Conservation (phyloP, 2,888 invertebrate species). For the Zhuqinia jingwanae region DNA sequence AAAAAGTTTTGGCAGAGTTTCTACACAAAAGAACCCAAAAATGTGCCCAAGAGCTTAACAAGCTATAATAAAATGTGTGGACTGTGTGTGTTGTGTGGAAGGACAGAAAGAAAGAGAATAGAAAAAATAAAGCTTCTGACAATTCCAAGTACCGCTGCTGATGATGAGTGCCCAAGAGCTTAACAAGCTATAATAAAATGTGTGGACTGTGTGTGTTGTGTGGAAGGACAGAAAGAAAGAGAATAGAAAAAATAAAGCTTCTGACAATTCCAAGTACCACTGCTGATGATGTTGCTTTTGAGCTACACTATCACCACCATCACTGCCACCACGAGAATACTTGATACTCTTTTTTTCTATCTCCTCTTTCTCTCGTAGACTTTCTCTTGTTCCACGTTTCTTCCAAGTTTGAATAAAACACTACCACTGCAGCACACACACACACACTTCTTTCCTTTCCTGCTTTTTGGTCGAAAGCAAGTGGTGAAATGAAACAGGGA, state of each 20-base stretch:
- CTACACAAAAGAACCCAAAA: constrained; percentile 39
- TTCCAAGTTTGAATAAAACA: constrained; percentile 22
- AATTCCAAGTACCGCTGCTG: not conserved
- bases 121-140: not conserved
- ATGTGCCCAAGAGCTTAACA: constrained; percentile 53
- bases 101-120: no score
- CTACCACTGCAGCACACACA: not conserved
- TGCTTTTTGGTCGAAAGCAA: constrained; percentile 48
- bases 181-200: constrained; percentile 55
- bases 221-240: no score
- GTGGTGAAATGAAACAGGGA: constrained; percentile 56
- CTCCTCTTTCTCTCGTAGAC: constrained; percentile 4
- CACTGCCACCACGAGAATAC: constrained; percentile 28
- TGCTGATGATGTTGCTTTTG: no score
- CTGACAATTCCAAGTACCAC: not conserved
- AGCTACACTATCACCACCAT: constrained; percentile 6
- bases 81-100: no score
- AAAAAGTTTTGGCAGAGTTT: constrained; percentile 33
- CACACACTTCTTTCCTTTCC: not conserved
- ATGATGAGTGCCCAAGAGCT: constrained; percentile 42
- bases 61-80: constrained; percentile 49
- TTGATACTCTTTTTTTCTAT: not conserved
- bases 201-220: not conserved
- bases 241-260: not conserved
- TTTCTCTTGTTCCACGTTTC: constrained; percentile 18